These are phyloP conservation scores for Hylia prasina DNA, from an alignment of 2,113 vertebrate genomes.

Conservation along the genomic window DNA sequence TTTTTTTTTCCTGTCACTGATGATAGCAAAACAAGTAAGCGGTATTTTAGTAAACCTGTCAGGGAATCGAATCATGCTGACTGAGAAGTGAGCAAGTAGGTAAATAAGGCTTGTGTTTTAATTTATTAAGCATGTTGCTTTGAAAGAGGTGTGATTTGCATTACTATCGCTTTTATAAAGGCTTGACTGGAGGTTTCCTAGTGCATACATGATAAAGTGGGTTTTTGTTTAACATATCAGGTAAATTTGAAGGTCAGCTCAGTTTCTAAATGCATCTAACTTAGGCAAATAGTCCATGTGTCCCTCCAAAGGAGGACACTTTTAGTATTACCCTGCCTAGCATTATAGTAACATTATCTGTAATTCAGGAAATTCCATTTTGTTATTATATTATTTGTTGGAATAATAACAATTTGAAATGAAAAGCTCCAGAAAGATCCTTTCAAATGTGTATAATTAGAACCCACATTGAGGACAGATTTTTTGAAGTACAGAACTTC, in stretches of 20 bases:
- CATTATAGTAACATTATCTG: neutral
- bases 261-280: neutral
- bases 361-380: neutral
- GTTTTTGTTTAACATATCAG: neutral
- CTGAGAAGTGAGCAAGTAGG: neutral
- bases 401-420: neutral
- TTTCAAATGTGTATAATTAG: neutral
- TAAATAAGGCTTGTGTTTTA: neutral
- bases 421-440: neutral
- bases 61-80: neutral
- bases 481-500: neutral
- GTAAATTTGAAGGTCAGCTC: neutral
- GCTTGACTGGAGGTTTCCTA: neutral
- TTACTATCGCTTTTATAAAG: neutral
- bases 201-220: neutral
- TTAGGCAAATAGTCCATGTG: accelerated
- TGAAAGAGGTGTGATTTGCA: neutral
- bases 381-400: neutral
- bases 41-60: neutral
- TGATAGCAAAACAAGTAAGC: neutral
- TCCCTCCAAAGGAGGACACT: neutral
- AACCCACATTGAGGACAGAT: neutral
- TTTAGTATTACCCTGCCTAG: neutral
- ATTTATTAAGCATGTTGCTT: conserved; percentile 11
- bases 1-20: neutral